Conservation (phyloP, 1,140 invertebrate genomes). For the Lordiphosa mommai region DNA sequence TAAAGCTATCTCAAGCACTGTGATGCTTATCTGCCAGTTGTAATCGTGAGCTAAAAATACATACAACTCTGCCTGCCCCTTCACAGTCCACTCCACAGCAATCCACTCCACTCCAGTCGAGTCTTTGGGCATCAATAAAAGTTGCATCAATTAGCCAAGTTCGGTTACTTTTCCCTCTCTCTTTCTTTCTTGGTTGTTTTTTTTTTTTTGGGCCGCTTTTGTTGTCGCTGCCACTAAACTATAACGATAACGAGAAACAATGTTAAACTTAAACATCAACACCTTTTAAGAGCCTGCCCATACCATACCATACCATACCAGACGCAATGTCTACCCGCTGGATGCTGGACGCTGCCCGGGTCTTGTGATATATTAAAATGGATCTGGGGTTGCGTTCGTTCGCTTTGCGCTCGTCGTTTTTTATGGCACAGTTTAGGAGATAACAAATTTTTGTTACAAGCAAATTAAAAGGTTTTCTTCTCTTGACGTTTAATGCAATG, state of each 20-base stretch:
- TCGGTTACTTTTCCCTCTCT: conserved; percentile 28
- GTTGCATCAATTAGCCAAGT: conserved; percentile 72
- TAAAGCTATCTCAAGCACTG: conserved; percentile 63
- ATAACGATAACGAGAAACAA: conserved; percentile 78
- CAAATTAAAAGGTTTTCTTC: conserved; percentile 78
- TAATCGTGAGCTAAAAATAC: conserved; percentile 74
- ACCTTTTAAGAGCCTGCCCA: conserved; percentile 70
- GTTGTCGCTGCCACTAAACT: conserved; percentile 77
- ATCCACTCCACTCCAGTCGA: neutral
- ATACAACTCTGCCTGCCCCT: conserved; percentile 5
- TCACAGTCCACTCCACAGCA: neutral
- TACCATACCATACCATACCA: conserved; percentile 15
- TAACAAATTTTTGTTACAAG: conserved; percentile 79
- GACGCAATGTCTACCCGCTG: conserved; percentile 26
- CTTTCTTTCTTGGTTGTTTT: conserved; percentile 4
- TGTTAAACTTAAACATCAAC: conserved; percentile 79
- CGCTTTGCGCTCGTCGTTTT: conserved; percentile 72
- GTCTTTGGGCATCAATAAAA: conserved; percentile 44
- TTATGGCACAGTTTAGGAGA: conserved; percentile 79
- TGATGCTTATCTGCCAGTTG: conserved; percentile 67
- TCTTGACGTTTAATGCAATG: conserved; percentile 60
- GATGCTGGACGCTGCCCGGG: too few relatives aligned
- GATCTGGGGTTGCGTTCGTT: conserved; percentile 48
- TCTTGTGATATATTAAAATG: conserved; percentile 76
- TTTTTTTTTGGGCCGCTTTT: conserved; percentile 46